A percentile compares a stretch with the other conserved stretches of the same genome.
Evolutionary conservation across 2,113 vertebrate genomes (phyloP).

Genomic region (Misgurnus mizolepis): DNA sequence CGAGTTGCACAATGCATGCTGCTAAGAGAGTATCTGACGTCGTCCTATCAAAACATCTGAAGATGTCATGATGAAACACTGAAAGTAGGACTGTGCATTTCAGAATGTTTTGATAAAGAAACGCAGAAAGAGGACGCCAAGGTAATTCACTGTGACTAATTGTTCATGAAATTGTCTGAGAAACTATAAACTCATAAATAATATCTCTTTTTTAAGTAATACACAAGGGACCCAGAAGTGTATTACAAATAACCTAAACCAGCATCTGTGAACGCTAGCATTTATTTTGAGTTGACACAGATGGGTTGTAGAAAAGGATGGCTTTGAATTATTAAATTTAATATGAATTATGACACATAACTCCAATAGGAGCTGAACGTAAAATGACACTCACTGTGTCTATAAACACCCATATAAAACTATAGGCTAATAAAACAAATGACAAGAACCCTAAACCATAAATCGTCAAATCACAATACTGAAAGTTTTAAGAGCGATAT

Average conservation of each 20-base stretch:
- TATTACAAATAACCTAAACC: conserved; percentile 10
- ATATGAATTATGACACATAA: background rate
- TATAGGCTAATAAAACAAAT: conserved; percentile 56
- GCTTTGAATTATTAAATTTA: background rate
- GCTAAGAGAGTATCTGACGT: background rate
- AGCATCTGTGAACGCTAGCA: background rate
- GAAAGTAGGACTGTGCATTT: conserved; percentile 22
- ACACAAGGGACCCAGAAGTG: background rate
- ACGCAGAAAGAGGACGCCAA: background rate
- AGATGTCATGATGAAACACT: conserved; percentile 2
- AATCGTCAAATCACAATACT: background rate
- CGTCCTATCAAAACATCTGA: conserved; percentile 6
- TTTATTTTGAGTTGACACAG: background rate
- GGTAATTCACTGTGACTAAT: background rate
- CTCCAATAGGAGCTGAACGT: background rate
- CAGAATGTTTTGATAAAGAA: background rate
- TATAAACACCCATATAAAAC: background rate
- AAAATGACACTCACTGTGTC: background rate
- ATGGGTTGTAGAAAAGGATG: background rate
- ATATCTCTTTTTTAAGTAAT: background rate
- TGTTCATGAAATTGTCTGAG: conserved; percentile 3
- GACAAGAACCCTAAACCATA: background rate
- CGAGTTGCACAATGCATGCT: background rate
- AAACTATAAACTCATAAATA: background rate
- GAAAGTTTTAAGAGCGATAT: background rate